phyloP scores from a whole-genome alignment of 2,113 vertebrate species.

The Ceuthmochares aereus region DNA sequence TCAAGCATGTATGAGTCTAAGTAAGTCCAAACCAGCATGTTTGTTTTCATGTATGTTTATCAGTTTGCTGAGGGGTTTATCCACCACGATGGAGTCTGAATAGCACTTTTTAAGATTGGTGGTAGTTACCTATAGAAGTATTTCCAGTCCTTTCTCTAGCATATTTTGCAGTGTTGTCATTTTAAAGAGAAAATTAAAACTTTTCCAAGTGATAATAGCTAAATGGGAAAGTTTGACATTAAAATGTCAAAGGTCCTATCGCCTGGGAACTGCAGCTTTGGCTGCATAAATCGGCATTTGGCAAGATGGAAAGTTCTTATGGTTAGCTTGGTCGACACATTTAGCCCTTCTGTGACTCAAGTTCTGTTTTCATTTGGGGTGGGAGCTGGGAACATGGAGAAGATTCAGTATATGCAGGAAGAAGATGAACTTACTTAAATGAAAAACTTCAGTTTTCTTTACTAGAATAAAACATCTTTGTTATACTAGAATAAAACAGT shows the following conservation, averaged over 20 bases:
- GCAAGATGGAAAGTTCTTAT: neutral
- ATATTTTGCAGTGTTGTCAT: neutral
- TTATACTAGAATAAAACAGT: slow-evolving; percentile 6
- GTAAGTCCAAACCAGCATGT: neutral
- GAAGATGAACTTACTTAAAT: neutral
- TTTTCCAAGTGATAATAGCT: neutral
- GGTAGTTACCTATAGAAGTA: neutral
- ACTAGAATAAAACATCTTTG: neutral
- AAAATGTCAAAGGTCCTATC: neutral
- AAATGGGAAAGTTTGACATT: neutral
- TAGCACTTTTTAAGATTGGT: neutral
- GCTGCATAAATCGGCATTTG: neutral
- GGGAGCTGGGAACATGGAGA: neutral
- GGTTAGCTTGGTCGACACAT: neutral
- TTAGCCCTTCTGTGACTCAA: slow-evolving; percentile 4
- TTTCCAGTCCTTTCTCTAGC: neutral
- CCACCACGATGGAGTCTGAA: neutral
- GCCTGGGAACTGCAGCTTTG: neutral
- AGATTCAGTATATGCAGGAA: neutral
- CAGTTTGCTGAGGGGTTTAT: neutral
- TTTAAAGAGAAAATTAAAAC: neutral
- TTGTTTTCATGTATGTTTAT: neutral
- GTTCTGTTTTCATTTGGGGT: neutral
- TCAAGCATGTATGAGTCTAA: neutral
- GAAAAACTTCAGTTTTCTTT: neutral